phyloP scores from a whole-genome alignment of 2,113 vertebrate genomes.

The Pithys albifrons region DNA sequence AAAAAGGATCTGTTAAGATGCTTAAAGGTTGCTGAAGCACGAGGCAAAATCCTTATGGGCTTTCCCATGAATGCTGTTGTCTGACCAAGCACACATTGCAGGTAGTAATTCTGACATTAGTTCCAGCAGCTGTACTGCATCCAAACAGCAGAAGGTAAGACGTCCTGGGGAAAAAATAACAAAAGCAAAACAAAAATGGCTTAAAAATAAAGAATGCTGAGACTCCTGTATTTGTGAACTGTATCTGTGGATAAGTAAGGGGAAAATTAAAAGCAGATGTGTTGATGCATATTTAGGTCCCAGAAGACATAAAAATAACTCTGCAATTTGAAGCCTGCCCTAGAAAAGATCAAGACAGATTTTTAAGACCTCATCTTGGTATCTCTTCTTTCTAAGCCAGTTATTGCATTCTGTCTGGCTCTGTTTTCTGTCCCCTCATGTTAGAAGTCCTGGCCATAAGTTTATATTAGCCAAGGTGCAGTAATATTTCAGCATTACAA shows the following conservation, averaged over 20 bases:
- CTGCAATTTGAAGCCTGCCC: background rate
- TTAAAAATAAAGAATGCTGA: background rate
- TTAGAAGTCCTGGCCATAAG: background rate
- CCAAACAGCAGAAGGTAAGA: background rate
- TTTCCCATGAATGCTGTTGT: background rate
- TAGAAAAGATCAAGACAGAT: background rate
- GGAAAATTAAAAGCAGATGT: background rate
- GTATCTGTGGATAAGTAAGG: background rate
- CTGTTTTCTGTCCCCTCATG: accelerated
- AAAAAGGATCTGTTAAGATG: background rate
- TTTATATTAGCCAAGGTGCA: background rate
- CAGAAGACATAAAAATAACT: background rate
- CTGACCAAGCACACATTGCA: background rate
- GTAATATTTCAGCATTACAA: background rate
- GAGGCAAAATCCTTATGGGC: background rate
- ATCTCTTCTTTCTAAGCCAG: background rate
- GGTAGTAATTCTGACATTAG: background rate
- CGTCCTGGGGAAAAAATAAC: background rate
- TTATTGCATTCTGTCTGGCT: background rate
- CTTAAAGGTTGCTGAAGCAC: background rate
- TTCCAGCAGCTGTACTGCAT: background rate
- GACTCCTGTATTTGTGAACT: background rate
- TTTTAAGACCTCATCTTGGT: background rate
- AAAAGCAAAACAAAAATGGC: background rate
- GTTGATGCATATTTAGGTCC: background rate